These are phyloP conservation scores for Prorops nasuta DNA, from an alignment of 1,140 invertebrate species.

Conservation along the genomic window DNA sequence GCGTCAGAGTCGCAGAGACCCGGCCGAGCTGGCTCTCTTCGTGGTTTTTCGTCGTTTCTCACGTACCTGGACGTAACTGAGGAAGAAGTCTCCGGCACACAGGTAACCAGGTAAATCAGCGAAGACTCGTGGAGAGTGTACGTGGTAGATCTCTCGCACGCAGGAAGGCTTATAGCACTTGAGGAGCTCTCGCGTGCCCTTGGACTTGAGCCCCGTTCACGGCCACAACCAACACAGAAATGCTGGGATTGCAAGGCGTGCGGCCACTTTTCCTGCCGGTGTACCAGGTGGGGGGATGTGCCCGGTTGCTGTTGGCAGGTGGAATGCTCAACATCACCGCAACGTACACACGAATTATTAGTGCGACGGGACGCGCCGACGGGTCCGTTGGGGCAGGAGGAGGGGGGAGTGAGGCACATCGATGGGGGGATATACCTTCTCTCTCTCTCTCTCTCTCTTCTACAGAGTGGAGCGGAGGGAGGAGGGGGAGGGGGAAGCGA, in stretches of 20 bases:
- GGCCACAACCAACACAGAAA: constrained; percentile 54
- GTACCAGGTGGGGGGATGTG: constrained; percentile 40
- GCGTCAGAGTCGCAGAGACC: too few species aligned
- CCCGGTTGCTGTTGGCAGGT: constrained; percentile 47
- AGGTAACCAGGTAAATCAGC: constrained; percentile 21
- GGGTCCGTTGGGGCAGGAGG: constrained; percentile 14
- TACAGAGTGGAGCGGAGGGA: neutral
- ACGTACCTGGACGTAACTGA: constrained; percentile 21
- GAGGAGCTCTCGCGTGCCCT: constrained; percentile 37
- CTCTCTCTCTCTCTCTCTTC: too few species aligned
- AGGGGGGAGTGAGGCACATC: neutral
- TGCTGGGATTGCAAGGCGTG: constrained; percentile 50
- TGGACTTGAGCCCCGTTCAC: constrained; percentile 55
- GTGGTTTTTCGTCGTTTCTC: constrained; percentile 11
- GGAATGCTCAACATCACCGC: constrained; percentile 46
- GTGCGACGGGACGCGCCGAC: constrained; percentile 33
- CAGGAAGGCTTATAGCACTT: constrained; percentile 12
- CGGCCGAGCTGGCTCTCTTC: too few species aligned
- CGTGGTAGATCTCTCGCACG: constrained; percentile 21
- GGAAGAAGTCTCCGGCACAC: neutral
- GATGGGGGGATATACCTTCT: constrained; percentile 5
- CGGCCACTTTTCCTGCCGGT: constrained; percentile 51
- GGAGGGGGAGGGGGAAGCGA: neutral
- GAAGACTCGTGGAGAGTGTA: constrained; percentile 1
- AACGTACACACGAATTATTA: constrained; percentile 46